Evolutionary conservation across 2,113 vertebrate genomes (phyloP).

Genomic region (Hymenochirus boettgeri): DNA sequence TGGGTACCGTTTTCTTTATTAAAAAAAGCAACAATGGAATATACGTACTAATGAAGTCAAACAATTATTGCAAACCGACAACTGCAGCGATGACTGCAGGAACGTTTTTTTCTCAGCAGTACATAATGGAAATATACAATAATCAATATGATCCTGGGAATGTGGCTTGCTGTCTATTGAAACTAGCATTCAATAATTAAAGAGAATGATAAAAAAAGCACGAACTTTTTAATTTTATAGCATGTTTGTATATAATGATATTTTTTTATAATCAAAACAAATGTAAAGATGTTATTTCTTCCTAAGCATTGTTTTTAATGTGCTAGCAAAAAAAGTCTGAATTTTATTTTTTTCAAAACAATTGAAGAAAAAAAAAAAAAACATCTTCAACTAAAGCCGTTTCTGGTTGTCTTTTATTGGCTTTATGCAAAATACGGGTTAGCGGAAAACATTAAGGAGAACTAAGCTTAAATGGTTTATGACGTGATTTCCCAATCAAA

Average conservation of each 20-base stretch:
- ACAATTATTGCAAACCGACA: not conserved
- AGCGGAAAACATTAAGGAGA: no score
- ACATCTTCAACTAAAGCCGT: conserved; percentile 58
- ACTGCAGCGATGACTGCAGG: not conserved
- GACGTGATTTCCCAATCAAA: no score
- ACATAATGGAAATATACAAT: conserved; percentile 70
- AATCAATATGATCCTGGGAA: conserved; percentile 60
- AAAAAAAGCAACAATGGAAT: not conserved
- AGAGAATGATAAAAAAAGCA: conserved; percentile 76
- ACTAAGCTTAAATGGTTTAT: not conserved
- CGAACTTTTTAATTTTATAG: conserved; percentile 98
- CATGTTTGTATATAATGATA: conserved; percentile 99
- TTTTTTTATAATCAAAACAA: conserved; percentile 99
- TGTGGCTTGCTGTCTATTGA: conserved; percentile 56
- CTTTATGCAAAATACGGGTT: no score
- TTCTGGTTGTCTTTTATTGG: not conserved
- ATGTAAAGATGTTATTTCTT: conserved; percentile 86
- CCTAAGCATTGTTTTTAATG: conserved; percentile 77
- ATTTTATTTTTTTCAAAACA: conserved; percentile 69
- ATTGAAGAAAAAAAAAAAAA: conserved; percentile 61
- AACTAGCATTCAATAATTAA: conserved; percentile 95
- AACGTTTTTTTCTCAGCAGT: not conserved
- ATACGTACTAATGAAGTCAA: conserved; percentile 20
- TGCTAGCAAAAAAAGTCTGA: conserved; percentile 74
- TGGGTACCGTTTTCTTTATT: no score